Conservation (phyloP, 2,888 invertebrate species). For the Zaprionus bogoriensis region DNA sequence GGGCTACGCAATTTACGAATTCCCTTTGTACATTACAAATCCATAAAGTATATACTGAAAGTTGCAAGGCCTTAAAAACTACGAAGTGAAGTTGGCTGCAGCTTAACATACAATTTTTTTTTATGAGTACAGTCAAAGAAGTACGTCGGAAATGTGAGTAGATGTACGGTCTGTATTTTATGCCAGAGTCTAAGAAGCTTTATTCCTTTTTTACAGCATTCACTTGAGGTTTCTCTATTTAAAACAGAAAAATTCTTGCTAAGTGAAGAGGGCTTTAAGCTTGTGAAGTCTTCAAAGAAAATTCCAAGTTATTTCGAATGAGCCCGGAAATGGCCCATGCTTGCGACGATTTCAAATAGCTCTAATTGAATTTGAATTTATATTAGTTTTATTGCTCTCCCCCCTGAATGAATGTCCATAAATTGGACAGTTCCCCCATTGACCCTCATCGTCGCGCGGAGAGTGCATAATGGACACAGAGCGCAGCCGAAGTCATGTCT, state of each 20-base stretch:
- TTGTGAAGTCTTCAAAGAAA: neutral
- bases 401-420: slow-evolving; percentile 7
- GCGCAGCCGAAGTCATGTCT: slow-evolving; percentile 2
- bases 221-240: neutral
- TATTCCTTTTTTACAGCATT: neutral
- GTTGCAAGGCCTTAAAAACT: neutral
- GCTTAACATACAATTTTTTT: neutral
- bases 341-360: neutral
- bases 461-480: slow-evolving; percentile 33
- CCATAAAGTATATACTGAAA: neutral
- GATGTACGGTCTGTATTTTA: too few relatives aligned
- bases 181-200: too few relatives aligned
- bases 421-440: slow-evolving; percentile 31
- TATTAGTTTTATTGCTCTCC: neutral
- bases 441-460: slow-evolving; percentile 42
- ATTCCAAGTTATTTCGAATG: neutral
- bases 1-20: neutral
- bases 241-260: too few relatives aligned
- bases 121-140: neutral
- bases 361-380: neutral
- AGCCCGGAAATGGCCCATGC: neutral
- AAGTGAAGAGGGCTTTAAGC: neutral
- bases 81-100: neutral
- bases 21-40: neutral
- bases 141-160: too few relatives aligned